Evolutionary conservation across 2,888 invertebrate genomes (phyloP), one percentile per base, ranked within the genome.

Genomic region (Cataglyphis albicans): DNA sequence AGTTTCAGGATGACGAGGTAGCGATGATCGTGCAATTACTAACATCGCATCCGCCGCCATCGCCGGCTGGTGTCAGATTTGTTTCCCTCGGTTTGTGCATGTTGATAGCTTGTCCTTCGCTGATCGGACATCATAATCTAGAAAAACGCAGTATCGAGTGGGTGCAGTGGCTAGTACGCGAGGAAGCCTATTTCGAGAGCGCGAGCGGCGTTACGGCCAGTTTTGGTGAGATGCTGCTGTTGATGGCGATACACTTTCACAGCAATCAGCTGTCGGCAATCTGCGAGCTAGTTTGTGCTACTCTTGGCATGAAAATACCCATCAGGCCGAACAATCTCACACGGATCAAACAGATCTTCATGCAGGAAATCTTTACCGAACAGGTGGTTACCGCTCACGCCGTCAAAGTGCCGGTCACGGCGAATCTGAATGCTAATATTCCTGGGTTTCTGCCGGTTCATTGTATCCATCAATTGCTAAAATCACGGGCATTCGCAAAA

Each of bases 191-290:
- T 93, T 98, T 98, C 92, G 98, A 98, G 95, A 97, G 97, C 90
- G 97, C 97, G 44, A 97, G 98, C 67, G 98, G 98, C 0, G 97
- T 97, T 0, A 97, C 97, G 1, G 98, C 98, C 0, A 98, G 98
- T 1, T 98, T 99, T 93, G 99, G 98, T 1, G 99, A 99, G 95
- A 98, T 99, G 98, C 95, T 99, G 74, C 96, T 99, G 0, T 95
- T 99, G 84, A 98, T 99, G 96, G 99, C 99, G 0, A 99, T 99
- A 88, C 99, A 99, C 94, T 99, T 99, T 94, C 99, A 99, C 94
- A 98, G 98, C 89, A 98, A 98, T 93, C 99, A 99, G 95, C 96
- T 98, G 85, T 97, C 97, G 75, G 98, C 99, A 7, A 98, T 99
- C 76, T 98, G 98, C 78, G 99, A 99, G 92, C 95, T 99, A 57